Evolutionary conservation across 2,888 invertebrate species (phyloP).

Genomic region (Hyppa rectilinea): DNA sequence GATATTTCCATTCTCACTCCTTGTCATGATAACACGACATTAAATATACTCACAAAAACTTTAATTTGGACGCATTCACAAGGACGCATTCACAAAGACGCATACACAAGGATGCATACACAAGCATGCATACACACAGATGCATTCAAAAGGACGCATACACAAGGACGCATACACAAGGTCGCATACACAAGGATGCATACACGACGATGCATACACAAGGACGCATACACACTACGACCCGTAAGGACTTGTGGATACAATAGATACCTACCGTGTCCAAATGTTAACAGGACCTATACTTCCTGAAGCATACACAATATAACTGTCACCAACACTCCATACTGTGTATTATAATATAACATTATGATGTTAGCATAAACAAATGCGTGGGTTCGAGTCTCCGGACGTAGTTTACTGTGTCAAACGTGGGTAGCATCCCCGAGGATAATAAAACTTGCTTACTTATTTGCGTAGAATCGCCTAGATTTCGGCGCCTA

Average conservation of each 20-base stretch:
- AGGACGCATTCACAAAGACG: no score
- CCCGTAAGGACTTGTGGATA: background rate
- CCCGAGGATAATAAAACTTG: background rate
- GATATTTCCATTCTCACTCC: no score
- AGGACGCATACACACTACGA: background rate
- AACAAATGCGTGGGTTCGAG: slow-evolving; percentile 23
- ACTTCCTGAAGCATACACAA: background rate
- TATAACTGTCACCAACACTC: no score
- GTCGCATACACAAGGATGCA: no score
- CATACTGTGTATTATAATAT: slow-evolving; percentile 8
- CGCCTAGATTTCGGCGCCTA: background rate
- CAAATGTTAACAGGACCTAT: background rate
- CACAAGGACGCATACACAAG: no score
- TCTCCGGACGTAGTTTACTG: slow-evolving; percentile 33
- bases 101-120: no score
- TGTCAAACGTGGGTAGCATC: slow-evolving; percentile 5
- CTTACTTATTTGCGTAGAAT: background rate
- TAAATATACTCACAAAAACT: no score
- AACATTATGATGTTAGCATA: slow-evolving; percentile 23
- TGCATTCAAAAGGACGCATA: no score
- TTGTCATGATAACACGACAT: no score
- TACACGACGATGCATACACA: background rate
- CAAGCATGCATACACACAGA: no score
- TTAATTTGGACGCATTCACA: no score
- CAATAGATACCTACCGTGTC: background rate